Conservation (phyloP, 2,797 vertebrate genomes). For the Tapera naevia region DNA sequence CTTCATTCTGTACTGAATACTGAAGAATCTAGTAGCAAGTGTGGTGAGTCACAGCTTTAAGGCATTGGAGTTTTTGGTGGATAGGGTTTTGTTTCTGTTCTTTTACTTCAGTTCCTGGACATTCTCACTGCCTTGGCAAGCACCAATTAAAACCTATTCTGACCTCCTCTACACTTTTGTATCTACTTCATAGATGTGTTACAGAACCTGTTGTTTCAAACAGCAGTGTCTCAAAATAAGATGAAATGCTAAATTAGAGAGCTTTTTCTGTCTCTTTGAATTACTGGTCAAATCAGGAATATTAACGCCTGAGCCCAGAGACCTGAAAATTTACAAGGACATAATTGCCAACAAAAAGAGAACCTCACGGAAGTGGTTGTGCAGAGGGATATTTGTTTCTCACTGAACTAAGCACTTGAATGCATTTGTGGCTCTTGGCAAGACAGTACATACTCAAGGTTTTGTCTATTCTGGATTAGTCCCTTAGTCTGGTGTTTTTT, state of each 20-base stretch:
- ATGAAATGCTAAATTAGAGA: background rate
- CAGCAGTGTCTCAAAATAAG: background rate
- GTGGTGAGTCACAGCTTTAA: background rate
- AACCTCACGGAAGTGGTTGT: constrained; percentile 11
- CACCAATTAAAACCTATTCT: background rate
- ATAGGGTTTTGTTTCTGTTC: background rate
- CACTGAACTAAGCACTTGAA: constrained; percentile 28
- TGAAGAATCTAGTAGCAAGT: background rate
- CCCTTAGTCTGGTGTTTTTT: background rate
- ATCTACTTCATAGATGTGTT: background rate
- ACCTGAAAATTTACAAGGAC: background rate
- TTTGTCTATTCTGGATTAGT: constrained; percentile 23
- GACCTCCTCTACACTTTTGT: background rate
- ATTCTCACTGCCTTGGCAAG: background rate
- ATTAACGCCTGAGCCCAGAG: constrained; percentile 3
- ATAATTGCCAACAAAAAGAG: background rate
- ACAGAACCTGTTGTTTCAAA: background rate
- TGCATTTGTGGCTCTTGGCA: constrained; percentile 60
- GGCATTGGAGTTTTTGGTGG: background rate
- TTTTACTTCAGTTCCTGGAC: background rate
- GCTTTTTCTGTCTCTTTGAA: background rate
- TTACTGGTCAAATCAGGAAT: background rate
- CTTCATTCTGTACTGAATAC: background rate
- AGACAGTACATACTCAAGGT: constrained; percentile 48
- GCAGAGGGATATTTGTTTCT: constrained; percentile 30